These are phyloP conservation scores for Galerucella nymphaeae DNA, from an alignment of 2,888 invertebrate species.

Conservation along the genomic window DNA sequence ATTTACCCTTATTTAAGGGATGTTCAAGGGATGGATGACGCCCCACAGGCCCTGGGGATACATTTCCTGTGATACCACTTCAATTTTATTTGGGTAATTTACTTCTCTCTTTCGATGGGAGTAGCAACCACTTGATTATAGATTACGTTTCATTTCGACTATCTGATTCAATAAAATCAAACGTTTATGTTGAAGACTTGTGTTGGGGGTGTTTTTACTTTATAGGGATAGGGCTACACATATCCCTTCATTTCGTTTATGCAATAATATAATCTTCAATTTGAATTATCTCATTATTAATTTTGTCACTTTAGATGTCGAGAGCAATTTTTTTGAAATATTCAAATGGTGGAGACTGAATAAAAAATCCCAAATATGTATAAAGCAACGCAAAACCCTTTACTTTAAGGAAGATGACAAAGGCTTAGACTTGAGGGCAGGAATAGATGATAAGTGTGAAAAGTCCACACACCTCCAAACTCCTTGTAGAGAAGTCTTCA, in stretches of 20 bases:
- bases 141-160: conserved; percentile 48
- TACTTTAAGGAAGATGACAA: too few relatives aligned
- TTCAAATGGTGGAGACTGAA: too few relatives aligned
- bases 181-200: conserved; percentile 23
- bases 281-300: too few relatives aligned
- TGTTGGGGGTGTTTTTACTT: not conserved
- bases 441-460: too few relatives aligned
- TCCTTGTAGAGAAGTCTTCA: too few relatives aligned
- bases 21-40: conserved; percentile 19
- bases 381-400: too few relatives aligned
- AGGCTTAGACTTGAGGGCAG: too few relatives aligned
- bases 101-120: conserved; percentile 41
- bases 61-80: conserved; percentile 56
- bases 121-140: conserved; percentile 52
- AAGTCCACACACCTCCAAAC: too few relatives aligned
- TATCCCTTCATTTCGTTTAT: not conserved
- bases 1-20: conserved; percentile 42
- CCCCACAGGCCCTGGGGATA: conserved; percentile 47
- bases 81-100: conserved; percentile 59
- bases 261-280: too few relatives aligned
- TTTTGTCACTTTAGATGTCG: too few relatives aligned
- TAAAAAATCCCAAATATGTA: too few relatives aligned
- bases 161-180: conserved; percentile 46
- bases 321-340: too few relatives aligned
- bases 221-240: not conserved